Percentiles rank a stretch among this genome's conserved stretches.
Evolutionary conservation across 2,888 invertebrate genomes (phyloP).

Genomic region (Plusia festucae): DNA sequence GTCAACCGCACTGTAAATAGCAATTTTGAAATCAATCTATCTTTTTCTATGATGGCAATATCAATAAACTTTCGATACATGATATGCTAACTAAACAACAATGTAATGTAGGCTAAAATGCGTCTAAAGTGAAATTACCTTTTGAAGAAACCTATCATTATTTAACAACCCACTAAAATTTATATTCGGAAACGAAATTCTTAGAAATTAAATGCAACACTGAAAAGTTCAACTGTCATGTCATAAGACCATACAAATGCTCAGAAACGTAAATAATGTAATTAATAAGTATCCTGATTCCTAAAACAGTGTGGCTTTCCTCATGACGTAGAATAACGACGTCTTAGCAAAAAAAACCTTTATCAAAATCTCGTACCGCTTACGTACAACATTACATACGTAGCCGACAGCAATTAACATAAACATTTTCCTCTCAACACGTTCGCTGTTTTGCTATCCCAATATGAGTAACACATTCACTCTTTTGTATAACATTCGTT

Average conservation of each 20-base stretch:
- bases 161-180: no score
- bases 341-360: constrained; percentile 26
- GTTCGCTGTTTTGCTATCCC: constrained; percentile 11
- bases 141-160: no score
- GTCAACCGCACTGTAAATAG: constrained; percentile 79
- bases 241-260: not conserved
- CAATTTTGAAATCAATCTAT: constrained; percentile 79
- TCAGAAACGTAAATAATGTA: not conserved
- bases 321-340: constrained; percentile 42
- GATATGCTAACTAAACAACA: constrained; percentile 4
- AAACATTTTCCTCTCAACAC: constrained; percentile 27
- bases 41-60: constrained; percentile 66
- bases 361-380: constrained; percentile 5
- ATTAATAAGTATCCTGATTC: no score
- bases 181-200: no score
- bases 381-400: constrained; percentile 2
- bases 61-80: constrained; percentile 60
- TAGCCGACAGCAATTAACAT: constrained; percentile 11
- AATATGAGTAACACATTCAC: constrained; percentile 55
- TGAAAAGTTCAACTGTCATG: not conserved
- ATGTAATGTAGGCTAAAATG: constrained; percentile 8
- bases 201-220: not conserved
- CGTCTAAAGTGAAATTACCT: not conserved
- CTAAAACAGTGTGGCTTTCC: constrained; percentile 14
- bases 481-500: constrained; percentile 53